Evolutionary conservation across 2,113 vertebrate species (phyloP).

Genomic region (human): DNA sequence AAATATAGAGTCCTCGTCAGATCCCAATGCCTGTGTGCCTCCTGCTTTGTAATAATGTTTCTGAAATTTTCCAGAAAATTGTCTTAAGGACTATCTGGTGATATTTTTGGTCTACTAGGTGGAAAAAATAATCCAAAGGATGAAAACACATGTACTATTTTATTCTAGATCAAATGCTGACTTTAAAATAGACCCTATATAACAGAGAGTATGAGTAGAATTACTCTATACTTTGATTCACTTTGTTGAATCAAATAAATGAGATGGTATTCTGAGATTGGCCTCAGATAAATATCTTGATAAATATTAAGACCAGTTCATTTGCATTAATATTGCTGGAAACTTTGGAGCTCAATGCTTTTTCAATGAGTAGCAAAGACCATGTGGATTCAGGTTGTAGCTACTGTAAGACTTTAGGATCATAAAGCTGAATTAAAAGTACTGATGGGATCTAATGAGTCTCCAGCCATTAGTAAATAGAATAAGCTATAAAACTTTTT

Average conservation of each 20-base stretch:
- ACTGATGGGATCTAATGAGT: background rate
- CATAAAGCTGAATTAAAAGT: slow-evolving; percentile 28
- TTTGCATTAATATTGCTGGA: background rate
- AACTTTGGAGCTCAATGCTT: background rate
- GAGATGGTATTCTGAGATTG: background rate
- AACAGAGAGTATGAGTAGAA: background rate
- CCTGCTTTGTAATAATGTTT: background rate
- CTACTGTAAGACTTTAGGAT: background rate
- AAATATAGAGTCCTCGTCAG: background rate
- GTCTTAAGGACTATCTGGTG: background rate
- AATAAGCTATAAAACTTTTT: background rate
- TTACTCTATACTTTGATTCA: background rate
- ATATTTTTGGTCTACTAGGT: background rate
- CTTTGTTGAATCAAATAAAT: background rate
- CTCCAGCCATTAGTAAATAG: slow-evolving; percentile 14
- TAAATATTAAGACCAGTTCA: background rate
- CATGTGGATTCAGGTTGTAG: background rate
- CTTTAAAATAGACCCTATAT: background rate
- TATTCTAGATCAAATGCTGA: background rate
- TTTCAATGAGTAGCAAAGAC: background rate
- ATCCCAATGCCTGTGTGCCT: background rate
- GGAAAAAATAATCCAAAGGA: background rate
- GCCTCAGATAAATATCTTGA: background rate
- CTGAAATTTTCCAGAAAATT: background rate
- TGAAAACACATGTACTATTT: background rate